Conservation (phyloP, 2,888 invertebrate species). For the Scaptomyza polygonia region DNA sequence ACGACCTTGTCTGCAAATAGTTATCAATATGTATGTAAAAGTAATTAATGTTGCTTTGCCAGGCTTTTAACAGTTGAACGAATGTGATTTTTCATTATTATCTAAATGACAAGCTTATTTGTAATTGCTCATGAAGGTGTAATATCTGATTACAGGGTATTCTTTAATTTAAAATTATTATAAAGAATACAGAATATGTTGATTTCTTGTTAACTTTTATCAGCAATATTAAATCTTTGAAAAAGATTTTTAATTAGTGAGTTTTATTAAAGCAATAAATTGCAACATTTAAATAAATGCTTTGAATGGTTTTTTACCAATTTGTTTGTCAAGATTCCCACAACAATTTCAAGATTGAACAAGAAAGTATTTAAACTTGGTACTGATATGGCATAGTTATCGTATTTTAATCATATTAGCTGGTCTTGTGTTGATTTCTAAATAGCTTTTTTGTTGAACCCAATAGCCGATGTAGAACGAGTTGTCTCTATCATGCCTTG, state of each 20-base stretch:
- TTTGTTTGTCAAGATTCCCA: not conserved
- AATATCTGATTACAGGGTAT: slow-evolving; percentile 6
- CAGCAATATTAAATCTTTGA: not conserved
- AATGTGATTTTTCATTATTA: slow-evolving; percentile 1
- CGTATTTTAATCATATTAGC: slow-evolving; percentile 28
- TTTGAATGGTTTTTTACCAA: too few species aligned
- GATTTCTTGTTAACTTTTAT: not conserved
- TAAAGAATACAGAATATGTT: not conserved
- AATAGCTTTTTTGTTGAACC: not conserved
- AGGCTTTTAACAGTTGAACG: not conserved
- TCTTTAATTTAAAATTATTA: too few species aligned
- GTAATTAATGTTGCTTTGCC: not conserved
- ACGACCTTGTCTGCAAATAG: slow-evolving; percentile 1
- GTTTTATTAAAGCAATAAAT: too few species aligned
- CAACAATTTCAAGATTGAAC: slow-evolving; percentile 1
- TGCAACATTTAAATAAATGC: too few species aligned
- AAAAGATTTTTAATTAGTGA: not conserved
- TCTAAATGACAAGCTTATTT: not conserved
- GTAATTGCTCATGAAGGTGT: not conserved
- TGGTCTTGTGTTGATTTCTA: not conserved
- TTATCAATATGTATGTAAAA: slow-evolving; percentile 18
- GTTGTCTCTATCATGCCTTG: slow-evolving; percentile 32
- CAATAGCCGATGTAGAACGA: not conserved
- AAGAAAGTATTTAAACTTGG: slow-evolving; percentile 30
- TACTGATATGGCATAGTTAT: slow-evolving; percentile 11